Evolutionary conservation across 1,140 invertebrate genomes (phyloP), one percentile per base, ranked within the genome.

Genomic region (Drosophila nebulosa): DNA sequence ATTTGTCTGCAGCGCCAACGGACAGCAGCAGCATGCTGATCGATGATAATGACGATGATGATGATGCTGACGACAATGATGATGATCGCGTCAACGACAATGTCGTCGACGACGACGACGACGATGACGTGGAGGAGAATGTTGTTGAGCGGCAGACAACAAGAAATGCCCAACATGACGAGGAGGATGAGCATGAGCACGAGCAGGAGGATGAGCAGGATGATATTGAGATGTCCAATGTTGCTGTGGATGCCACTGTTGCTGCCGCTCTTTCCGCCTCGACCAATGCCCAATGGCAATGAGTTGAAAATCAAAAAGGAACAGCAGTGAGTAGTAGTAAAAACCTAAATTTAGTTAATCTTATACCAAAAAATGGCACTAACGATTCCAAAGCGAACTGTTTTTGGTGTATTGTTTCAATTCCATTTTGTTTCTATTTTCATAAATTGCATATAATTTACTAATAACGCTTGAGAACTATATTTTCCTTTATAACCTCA

Each of bases 241-340:
- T 18, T 3, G 18, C 6, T 18, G 39, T 7, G 9, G 12, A 21
- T 46, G 39, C 39, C 39, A 46, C 6, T 46, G 39, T 7, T 10
- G 39, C 16, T 10, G 12, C 39, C 1, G 39, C 39, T 6, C 16
- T 21, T 7, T 46, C 39, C 39, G 18, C 62, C 39, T 46, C 62
- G 36, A 65, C n/a, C 55, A 60, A 74, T 5, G 21, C 32, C 24
- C 55, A 62, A 77, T 6, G 66, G 58, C 66, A 76, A 62, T 14
- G 90, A 90, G 74, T 69, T 90, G 52, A 80, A 90, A 90, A 88
- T 91, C 70, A 90, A 91, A 84, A 91, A 91, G 78, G 90, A 90
- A 74, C 90, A 90, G 60, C 89, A 90, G 90, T 91, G 59, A 90
- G 90, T 90, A 51, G 30, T 66, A 73, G 26, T 69, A 46, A 46